phyloP scores from a whole-genome alignment of 2,113 vertebrate genomes.

The Oreochromis niloticus region DNA sequence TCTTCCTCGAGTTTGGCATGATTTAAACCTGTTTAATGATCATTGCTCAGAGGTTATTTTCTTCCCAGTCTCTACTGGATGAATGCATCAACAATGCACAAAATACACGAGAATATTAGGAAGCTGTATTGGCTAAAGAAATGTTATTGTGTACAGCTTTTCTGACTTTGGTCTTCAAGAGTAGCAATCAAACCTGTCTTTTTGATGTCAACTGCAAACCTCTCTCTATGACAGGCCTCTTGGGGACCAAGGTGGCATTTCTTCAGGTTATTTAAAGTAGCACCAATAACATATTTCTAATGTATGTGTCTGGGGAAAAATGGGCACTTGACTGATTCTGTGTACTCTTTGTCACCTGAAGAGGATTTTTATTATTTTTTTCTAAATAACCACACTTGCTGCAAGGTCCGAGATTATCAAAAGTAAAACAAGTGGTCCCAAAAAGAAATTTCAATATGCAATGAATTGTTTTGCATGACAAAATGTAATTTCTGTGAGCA shows the following conservation, averaged over 20 bases:
- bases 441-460: constrained; percentile 63
- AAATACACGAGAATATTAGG: constrained; percentile 15
- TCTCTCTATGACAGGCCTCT: background rate
- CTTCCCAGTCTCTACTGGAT: constrained; percentile 26
- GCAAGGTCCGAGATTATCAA: constrained; percentile 29
- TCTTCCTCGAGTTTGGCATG: constrained; percentile 31
- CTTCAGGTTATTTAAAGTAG: constrained; percentile 35
- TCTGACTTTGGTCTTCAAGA: background rate
- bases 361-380: background rate
- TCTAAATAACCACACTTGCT: background rate
- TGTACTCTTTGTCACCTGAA: background rate
- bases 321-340: constrained; percentile 28
- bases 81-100: constrained; percentile 58
- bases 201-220: background rate
- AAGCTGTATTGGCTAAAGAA: background rate
- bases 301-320: constrained; percentile 17
- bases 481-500: constrained; percentile 23
- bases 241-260: constrained; percentile 9
- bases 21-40: constrained; percentile 57
- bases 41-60: constrained; percentile 5
- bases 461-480: constrained; percentile 48
- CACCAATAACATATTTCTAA: constrained; percentile 35
- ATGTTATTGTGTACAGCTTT: background rate
- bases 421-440: constrained; percentile 33
- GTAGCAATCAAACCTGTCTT: background rate